Base-by-base conservation (phyloP, 2,888 invertebrate genomes). In the Imbricaverruca yamaguchii region DNA sequence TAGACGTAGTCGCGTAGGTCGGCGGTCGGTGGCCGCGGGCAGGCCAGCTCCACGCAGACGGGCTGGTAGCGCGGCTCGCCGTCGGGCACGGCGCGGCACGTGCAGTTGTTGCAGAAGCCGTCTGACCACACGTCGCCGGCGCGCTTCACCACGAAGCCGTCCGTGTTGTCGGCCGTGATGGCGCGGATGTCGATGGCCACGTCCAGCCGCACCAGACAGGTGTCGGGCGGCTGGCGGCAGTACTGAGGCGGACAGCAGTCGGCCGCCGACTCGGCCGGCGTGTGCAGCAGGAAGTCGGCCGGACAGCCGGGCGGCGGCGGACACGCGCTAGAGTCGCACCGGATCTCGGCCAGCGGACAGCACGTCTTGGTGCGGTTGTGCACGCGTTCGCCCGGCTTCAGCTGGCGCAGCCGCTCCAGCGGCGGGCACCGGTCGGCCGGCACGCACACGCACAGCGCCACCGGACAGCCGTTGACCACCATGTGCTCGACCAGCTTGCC, bases 41-140 rank as follows among this genome's bases (percentile, higher is more conserved):
- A 93, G 78, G 86, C 86, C 61, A 82, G 80, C 63, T 82, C 85
- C 1, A 85, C 84, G 81, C 87, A 88, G 12, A 84, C 79, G 18
- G 81, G 81, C 74, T 74, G 74, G 55, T 74, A 74, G 86, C 86
- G 79, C 11, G 83, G 80, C 3, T 80, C 65, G 53, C 80, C 81
- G 15, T 82, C 81, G 23, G 85, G 84, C 13, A 85, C 84, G 74
- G 86, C 84, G 63, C 87, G 87, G 86, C 93, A 93, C 78, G 87
- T 87, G 84, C 93, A 93, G 61, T 89, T 88, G 67, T 91, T 90
- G 85, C 93, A 93, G 53, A 92, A 91, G 0, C 93, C 93, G 86
- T 93, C 93, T 82, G 88, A 86, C 93, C 93, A 93, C 0, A 87
- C 89, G 1, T 90, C 89, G 18, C 91, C 90, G 77, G 81, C 81